Evolutionary conservation across 2,888 invertebrate genomes (phyloP), one percentile per base, ranked within the genome.

Genomic region (Luperina testacea): DNA sequence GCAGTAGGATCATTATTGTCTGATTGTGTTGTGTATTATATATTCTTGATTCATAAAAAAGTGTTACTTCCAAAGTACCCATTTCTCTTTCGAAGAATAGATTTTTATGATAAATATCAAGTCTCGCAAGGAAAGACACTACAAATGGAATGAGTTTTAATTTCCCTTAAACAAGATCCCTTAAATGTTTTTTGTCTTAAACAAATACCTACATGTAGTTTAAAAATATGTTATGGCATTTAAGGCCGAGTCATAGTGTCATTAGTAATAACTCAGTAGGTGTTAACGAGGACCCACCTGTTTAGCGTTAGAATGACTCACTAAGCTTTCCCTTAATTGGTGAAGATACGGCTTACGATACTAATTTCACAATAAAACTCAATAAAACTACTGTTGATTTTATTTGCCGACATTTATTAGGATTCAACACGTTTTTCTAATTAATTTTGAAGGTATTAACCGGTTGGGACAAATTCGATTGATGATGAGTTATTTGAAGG

Each of bases 371-470:
- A 86, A 88, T 83, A 83, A 77, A 85, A 86, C 83, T 83, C 75
- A 87, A 89, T 70, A 84, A 80, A 59, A 84, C 89, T 88, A 86
- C 85, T 85, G 86, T 89, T 86, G 74, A 79, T 84, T 86, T 88
- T 90, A 91, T 90, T 89, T 91, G 85, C 74, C 59, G 64, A 38
- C 6, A 86, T 88, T 88, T 87, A 89, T 92, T 87, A 81, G 77
- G 82, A 84, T 84, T 83, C 80, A 84, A 92, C 89, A 90, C 82
- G 88, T 87, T 87, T 88, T 83, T 88, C 87, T 89, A 90, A 92
- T 91, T 91, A 90, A 89, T 87, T 87, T 80, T 78, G 77, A 65
- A 67, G 69, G n/a, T 38, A 61, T 72, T 27, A 24, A 85, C 65
- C 76, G n/a, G 15, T 64, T 72, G 57, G 51, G 38, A 63, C 53